Percentiles rank a stretch among this genome's conserved stretches.
phyloP scores from a whole-genome alignment of 2,797 vertebrate genomes.

The Rhodeus uyekii region DNA sequence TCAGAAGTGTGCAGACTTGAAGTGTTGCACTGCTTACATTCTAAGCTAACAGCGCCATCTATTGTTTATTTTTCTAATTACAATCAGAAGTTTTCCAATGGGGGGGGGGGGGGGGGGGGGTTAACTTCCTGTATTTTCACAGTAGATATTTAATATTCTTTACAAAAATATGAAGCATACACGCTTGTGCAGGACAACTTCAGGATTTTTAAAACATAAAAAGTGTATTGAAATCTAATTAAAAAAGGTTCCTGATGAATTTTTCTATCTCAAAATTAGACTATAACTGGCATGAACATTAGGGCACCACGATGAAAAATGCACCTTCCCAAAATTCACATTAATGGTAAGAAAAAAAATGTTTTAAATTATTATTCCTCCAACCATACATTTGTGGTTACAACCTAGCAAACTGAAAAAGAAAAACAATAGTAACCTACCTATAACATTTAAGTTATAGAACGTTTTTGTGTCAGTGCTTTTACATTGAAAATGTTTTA shows the following conservation, averaged over 20 bases:
- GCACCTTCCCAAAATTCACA: background rate
- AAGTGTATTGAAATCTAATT: no score
- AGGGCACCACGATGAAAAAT: background rate
- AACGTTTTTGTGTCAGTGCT: background rate
- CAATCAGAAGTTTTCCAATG: background rate
- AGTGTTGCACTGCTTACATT: background rate
- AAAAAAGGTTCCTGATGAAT: no score
- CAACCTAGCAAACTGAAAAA: background rate
- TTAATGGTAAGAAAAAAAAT: background rate
- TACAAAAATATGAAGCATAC: background rate
- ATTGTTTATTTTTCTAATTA: background rate
- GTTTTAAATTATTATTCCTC: background rate
- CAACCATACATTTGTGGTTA: background rate
- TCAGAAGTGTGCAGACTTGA: background rate
- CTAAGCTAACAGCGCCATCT: background rate
- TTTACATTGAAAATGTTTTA: background rate
- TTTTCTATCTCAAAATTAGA: background rate
- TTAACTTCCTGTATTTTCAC: background rate
- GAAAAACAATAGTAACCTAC: background rate
- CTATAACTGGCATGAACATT: background rate
- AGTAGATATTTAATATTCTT: background rate
- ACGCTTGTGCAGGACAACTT: background rate
- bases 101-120: no score
- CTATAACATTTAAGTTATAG: background rate
- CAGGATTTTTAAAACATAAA: background rate